Percentiles rank a stretch among this genome's conserved stretches.
These are phyloP conservation scores for Cyprinodon diabolis DNA, from an alignment of 2,797 vertebrate genomes.

Conservation along the genomic window DNA sequence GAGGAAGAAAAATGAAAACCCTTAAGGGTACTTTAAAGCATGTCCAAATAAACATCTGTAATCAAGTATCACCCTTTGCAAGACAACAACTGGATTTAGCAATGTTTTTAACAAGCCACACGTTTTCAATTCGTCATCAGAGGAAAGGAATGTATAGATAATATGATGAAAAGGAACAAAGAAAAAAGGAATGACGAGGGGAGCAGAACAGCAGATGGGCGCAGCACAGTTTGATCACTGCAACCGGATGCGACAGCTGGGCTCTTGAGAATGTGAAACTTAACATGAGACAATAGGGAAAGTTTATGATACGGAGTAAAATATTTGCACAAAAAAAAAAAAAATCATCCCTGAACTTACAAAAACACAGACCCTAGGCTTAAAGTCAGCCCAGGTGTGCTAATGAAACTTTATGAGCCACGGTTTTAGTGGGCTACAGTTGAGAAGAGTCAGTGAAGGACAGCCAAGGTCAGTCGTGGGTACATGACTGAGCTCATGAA, in stretches of 20 bases:
- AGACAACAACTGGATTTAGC: constrained; percentile 29
- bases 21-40: constrained; percentile 24
- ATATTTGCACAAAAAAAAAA: constrained; percentile 31
- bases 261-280: constrained; percentile 57
- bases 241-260: constrained; percentile 59
- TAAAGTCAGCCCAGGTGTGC: constrained; percentile 32
- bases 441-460: constrained; percentile 44
- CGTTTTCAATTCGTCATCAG: constrained; percentile 48
- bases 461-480: constrained; percentile 53
- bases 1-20: constrained; percentile 4
- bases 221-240: constrained; percentile 47
- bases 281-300: constrained; percentile 44
- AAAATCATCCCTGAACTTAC: constrained; percentile 47
- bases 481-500: constrained; percentile 69
- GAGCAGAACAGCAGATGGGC: constrained; percentile 32
- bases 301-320: constrained; percentile 56
- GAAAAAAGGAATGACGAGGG: constrained; percentile 36
- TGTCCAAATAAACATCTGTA: constrained; percentile 45
- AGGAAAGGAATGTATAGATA: constrained; percentile 33
- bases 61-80: constrained; percentile 38
- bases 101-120: constrained; percentile 43
- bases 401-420: constrained; percentile 55
- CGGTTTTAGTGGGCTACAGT: constrained; percentile 48
- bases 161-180: constrained; percentile 49
- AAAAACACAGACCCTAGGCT: constrained; percentile 49